A percentile compares a stretch with the other conserved stretches of the same genome.
Evolutionary conservation across 53 echinoderm and acorn worm species (phyloP).

Genomic region (Holothuria leucospilota): DNA sequence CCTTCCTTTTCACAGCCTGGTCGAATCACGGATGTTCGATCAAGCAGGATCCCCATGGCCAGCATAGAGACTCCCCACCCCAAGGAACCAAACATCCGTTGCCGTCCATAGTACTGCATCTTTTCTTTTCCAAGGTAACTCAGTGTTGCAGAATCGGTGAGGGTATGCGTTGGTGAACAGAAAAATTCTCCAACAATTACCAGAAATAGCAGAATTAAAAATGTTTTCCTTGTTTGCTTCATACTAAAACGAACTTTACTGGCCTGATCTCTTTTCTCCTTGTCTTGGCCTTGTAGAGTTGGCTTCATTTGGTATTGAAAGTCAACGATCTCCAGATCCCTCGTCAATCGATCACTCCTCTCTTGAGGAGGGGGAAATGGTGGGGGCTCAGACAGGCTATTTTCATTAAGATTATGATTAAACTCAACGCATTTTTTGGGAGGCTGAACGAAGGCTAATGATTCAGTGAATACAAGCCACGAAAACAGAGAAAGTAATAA

Average conservation of each 20-base stretch:
- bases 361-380: slow-evolving; percentile 15
- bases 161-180: slow-evolving; percentile 93
- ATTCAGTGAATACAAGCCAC: slow-evolving; percentile 97
- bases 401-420: background rate
- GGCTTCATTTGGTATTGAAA: too few species aligned
- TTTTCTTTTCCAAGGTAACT: slow-evolving; percentile 88
- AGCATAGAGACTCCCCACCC: slow-evolving; percentile 95
- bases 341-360: background rate
- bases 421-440: slow-evolving; percentile 67
- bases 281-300: background rate
- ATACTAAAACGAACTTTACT: slow-evolving; percentile 34
- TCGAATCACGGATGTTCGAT: slow-evolving; percentile 59
- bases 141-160: slow-evolving; percentile 92
- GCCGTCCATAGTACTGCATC: slow-evolving; percentile 88
- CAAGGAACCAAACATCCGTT: slow-evolving; percentile 95
- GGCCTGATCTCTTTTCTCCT: too few species aligned
- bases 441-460: slow-evolving; percentile 82
- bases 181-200: slow-evolving; percentile 95
- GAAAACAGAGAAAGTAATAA: slow-evolving; percentile 83
- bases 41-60: slow-evolving; percentile 78
- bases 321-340: too few species aligned
- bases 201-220: slow-evolving; percentile 77
- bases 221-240: slow-evolving; percentile 65
- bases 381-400: background rate
- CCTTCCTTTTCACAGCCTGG: slow-evolving; percentile 63